Conservation (phyloP, 2,888 invertebrate species). For the Synergus japonicus region DNA sequence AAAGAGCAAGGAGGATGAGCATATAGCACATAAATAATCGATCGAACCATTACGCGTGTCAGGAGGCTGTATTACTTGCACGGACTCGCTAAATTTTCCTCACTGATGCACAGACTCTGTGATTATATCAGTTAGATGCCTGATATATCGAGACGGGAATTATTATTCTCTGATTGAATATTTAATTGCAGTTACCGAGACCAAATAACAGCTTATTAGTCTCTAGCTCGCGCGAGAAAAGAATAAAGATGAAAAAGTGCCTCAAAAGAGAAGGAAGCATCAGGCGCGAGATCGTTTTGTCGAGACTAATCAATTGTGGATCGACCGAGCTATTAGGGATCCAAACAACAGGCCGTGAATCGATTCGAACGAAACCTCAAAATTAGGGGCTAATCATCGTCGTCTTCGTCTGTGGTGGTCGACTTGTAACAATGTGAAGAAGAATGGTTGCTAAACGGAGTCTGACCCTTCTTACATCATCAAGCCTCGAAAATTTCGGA, state of each 20-base stretch:
- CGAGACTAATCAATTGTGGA: slow-evolving; percentile 60
- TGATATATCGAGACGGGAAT: slow-evolving; percentile 46
- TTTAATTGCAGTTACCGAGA: slow-evolving; percentile 50
- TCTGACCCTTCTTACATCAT: slow-evolving; percentile 21
- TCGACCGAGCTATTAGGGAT: slow-evolving; percentile 61
- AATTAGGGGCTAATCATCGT: slow-evolving; percentile 51
- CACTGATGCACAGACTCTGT: slow-evolving; percentile 41
- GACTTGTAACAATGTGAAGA: slow-evolving; percentile 50
- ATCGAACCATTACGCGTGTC: slow-evolving; percentile 36
- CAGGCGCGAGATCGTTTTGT: slow-evolving; percentile 51
- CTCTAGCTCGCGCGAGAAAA: slow-evolving; percentile 39
- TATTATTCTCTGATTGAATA: slow-evolving; percentile 48
- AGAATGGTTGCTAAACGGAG: slow-evolving; percentile 20
- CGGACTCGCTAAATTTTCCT: slow-evolving; percentile 33
- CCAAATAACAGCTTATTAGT: slow-evolving; percentile 52
- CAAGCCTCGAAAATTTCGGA: background rate
- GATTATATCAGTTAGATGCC: slow-evolving; percentile 51
- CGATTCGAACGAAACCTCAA: slow-evolving; percentile 50
- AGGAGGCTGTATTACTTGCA: slow-evolving; percentile 44
- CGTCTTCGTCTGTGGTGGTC: slow-evolving; percentile 57
- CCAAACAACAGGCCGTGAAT: slow-evolving; percentile 54
- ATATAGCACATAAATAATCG: slow-evolving; percentile 43
- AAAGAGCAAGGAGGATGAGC: slow-evolving; percentile 33
- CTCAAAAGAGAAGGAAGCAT: slow-evolving; percentile 40
- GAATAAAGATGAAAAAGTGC: slow-evolving; percentile 45